phyloP scores from a whole-genome alignment of 2,888 invertebrate genomes.

The Ornithoptera priamus region DNA sequence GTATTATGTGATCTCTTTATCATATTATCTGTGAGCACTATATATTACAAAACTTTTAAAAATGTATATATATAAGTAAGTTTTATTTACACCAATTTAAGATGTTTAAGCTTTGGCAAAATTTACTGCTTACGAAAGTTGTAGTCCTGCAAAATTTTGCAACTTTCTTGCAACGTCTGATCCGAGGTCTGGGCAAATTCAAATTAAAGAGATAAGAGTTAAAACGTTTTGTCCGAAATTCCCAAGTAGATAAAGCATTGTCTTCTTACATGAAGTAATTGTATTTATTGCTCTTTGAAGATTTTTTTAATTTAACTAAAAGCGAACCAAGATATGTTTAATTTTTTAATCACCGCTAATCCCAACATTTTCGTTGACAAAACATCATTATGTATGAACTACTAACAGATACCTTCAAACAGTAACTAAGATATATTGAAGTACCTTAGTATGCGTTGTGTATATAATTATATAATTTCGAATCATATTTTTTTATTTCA shows the following conservation, averaged over 20 bases:
- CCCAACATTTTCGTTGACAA: background rate
- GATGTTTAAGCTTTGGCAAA: no score
- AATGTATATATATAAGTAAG: no score
- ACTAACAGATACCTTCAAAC: no score
- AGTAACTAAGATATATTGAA: no score
- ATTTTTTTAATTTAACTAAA: background rate
- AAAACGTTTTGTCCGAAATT: slow-evolving; percentile 25
- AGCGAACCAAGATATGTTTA: background rate
- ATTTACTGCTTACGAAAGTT: background rate
- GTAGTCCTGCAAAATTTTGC: background rate
- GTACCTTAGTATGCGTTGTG: no score
- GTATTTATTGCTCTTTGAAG: slow-evolving; percentile 6
- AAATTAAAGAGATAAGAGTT: slow-evolving; percentile 16
- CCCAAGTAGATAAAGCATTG: slow-evolving; percentile 22
- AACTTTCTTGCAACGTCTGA: background rate
- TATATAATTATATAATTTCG: no score
- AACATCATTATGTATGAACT: no score
- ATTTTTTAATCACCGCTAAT: background rate
- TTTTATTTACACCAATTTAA: no score
- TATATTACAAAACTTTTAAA: no score
- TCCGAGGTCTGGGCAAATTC: slow-evolving; percentile 13
- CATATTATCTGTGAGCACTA: no score
- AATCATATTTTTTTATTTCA: no score
- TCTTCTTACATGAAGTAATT: slow-evolving; percentile 20
- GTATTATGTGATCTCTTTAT: no score